A percentile compares a stretch with the other conserved stretches of the same genome.
Conservation (phyloP, 2,797 vertebrate genomes). For the Trachops cirrhosus region DNA sequence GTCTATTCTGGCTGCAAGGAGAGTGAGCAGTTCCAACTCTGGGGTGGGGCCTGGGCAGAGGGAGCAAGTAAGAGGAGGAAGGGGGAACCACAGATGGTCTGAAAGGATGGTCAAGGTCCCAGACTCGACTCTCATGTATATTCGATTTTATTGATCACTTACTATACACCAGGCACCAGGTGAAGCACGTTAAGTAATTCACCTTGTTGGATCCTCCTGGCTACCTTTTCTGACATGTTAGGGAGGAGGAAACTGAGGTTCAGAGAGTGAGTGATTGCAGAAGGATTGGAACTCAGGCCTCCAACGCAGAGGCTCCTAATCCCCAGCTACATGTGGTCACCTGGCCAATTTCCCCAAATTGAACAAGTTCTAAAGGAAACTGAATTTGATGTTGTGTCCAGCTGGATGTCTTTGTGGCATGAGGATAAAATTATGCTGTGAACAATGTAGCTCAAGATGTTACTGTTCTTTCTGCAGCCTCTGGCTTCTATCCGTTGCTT, state of each 20-base stretch:
- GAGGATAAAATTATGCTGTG: accelerated
- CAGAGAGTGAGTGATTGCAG: background rate
- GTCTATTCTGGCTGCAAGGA: background rate
- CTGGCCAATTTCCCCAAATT: background rate
- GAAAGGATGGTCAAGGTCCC: background rate
- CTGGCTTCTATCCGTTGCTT: background rate
- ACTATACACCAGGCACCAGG: background rate
- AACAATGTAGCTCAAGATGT: accelerated
- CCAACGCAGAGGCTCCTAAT: background rate
- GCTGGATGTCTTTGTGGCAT: accelerated
- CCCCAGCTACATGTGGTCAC: accelerated
- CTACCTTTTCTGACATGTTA: background rate
- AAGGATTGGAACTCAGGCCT: background rate
- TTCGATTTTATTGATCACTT: background rate
- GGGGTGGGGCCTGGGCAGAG: background rate
- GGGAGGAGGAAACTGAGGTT: background rate
- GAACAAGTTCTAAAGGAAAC: background rate
- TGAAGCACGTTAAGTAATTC: too few species aligned
- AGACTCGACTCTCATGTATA: accelerated
- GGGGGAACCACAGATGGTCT: background rate
- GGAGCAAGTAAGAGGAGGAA: background rate
- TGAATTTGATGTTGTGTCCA: background rate
- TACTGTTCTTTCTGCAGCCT: background rate
- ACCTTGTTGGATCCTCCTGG: background rate
- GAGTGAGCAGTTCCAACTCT: background rate